Evolutionary conservation across 2,888 invertebrate genomes (phyloP).

Genomic region (Spodoptera littoralis): DNA sequence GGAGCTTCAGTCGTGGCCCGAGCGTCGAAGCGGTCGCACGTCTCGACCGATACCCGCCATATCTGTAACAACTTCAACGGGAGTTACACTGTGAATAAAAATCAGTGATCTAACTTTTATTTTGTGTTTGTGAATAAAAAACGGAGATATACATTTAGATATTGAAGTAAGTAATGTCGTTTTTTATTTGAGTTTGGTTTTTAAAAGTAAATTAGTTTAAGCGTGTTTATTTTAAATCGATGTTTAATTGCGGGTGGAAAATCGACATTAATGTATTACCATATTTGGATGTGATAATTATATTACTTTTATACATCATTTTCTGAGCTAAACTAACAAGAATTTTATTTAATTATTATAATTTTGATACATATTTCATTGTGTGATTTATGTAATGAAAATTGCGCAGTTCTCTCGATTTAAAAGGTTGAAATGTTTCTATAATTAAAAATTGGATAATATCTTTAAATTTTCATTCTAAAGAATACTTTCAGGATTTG

Average conservation of each 20-base stretch:
- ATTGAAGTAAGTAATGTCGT: conserved; percentile 44
- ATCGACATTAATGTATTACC: conserved; percentile 4
- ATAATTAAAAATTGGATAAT: too few relatives aligned
- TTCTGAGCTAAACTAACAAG: conserved; percentile 4
- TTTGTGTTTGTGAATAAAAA: conserved; percentile 52
- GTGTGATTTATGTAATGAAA: too few relatives aligned
- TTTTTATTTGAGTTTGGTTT: conserved; percentile 9
- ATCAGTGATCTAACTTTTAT: conserved; percentile 54
- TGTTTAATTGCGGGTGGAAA: conserved; percentile 10
- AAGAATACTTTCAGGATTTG: too few relatives aligned
- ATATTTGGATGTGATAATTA: conserved; percentile 16
- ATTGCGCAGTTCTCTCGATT: background rate
- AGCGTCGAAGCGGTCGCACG: conserved; percentile 47
- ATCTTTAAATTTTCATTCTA: too few relatives aligned
- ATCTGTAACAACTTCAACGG: conserved; percentile 41
- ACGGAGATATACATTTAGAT: conserved; percentile 39
- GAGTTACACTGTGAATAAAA: conserved; percentile 46
- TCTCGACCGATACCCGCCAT: conserved; percentile 20
- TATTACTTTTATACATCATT: conserved; percentile 11
- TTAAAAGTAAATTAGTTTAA: conserved; percentile 5
- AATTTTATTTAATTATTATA: background rate
- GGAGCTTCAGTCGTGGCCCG: conserved; percentile 51
- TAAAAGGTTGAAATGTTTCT: too few relatives aligned
- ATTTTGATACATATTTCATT: background rate
- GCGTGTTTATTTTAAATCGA: conserved; percentile 9